Conservation (phyloP, 2,888 invertebrate species). For the Drosophila setosimentum region DNA sequence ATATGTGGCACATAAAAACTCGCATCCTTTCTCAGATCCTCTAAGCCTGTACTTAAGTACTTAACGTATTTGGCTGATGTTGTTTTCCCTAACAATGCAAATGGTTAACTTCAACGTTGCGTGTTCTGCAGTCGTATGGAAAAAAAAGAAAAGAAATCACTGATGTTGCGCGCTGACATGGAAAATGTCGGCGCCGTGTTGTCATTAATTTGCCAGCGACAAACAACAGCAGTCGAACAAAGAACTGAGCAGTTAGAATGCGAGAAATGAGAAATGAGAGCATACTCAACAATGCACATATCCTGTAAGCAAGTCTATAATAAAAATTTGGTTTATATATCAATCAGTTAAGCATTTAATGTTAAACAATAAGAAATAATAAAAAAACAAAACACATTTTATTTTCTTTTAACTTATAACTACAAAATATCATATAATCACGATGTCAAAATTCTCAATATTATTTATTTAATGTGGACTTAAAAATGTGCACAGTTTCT, state of each 20-base stretch:
- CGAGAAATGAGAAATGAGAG: fast-evolving
- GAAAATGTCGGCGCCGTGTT: conserved; percentile 54
- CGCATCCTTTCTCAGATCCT: background rate
- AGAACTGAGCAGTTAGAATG: conserved; percentile 5
- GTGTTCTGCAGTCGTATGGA: conserved; percentile 19
- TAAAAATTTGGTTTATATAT: background rate
- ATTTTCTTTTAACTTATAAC: background rate
- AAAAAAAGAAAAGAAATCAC: conserved; percentile 27
- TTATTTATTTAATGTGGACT: background rate
- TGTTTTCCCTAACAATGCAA: conserved; percentile 22
- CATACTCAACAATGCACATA: background rate
- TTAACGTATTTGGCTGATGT: conserved; percentile 1
- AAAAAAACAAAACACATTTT: background rate
- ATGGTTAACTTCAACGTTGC: conserved; percentile 35
- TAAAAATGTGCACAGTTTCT: background rate
- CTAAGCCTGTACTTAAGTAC: background rate
- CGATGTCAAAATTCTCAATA: too few relatives aligned
- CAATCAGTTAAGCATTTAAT: background rate
- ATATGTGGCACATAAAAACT: background rate
- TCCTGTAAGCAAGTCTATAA: background rate
- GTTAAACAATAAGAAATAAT: background rate
- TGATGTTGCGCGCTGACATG: conserved; percentile 55
- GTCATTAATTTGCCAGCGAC: conserved; percentile 68
- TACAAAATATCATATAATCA: too few relatives aligned
- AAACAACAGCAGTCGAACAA: conserved; percentile 22